These are phyloP conservation scores for Oncorhynchus clarkii DNA, from an alignment of 2,113 vertebrate species.

Conservation along the genomic window DNA sequence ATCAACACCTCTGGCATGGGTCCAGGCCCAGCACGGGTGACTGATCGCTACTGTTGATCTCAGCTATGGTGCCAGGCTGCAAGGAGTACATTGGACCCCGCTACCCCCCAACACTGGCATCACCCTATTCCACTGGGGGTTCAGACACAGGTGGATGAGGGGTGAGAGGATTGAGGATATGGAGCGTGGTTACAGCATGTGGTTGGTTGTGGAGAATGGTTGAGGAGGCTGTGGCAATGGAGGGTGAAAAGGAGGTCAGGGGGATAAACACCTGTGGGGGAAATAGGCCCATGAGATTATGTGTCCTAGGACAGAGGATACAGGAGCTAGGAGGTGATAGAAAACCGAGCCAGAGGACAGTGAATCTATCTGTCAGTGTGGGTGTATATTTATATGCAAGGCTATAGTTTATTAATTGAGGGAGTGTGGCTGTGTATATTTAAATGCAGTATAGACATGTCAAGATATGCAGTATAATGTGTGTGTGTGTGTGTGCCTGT, in stretches of 20 bases:
- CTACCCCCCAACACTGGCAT: slow-evolving; percentile 23
- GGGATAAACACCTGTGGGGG: slow-evolving; percentile 68
- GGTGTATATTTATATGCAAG: too few relatives aligned
- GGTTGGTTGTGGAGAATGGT: slow-evolving; percentile 16
- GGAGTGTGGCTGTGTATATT: slow-evolving; percentile 26
- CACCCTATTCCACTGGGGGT: slow-evolving; percentile 14
- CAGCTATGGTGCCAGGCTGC: neutral
- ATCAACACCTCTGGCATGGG: slow-evolving; percentile 46
- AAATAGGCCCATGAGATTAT: slow-evolving; percentile 64
- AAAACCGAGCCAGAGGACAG: slow-evolving; percentile 47
- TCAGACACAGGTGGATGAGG: slow-evolving; percentile 12
- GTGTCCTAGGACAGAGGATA: slow-evolving; percentile 64
- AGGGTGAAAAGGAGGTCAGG: slow-evolving; percentile 39
- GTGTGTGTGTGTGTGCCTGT: too few relatives aligned
- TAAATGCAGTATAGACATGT: slow-evolving; percentile 5
- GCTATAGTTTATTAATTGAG: slow-evolving; percentile 32
- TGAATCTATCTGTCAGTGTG: slow-evolving; percentile 38
- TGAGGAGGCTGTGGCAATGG: slow-evolving; percentile 33
- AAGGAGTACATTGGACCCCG: neutral
- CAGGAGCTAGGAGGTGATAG: slow-evolving; percentile 46
- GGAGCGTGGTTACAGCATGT: neutral
- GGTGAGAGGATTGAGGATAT: neutral
- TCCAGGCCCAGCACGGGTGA: slow-evolving; percentile 16
- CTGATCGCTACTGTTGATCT: too few relatives aligned
- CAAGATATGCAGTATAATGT: too few relatives aligned